A percentile compares a stretch with the other conserved stretches of the same genome.
phyloP scores from a whole-genome alignment of 2,113 vertebrate genomes.

The Cygnus atratus region DNA sequence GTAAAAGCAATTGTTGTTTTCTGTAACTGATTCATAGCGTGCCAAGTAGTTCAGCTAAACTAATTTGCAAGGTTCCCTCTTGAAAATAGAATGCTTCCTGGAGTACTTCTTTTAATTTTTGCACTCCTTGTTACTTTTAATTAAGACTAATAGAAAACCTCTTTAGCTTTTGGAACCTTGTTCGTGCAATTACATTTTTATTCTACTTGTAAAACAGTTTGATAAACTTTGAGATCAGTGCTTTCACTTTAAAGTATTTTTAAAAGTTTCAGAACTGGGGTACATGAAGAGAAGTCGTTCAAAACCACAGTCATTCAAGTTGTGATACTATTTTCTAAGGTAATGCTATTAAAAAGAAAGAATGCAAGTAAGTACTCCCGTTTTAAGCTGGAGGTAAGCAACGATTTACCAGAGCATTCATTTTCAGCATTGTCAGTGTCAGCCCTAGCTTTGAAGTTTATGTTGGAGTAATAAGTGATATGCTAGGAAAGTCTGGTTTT shows the following conservation, averaged over 20 bases:
- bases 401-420: not conserved
- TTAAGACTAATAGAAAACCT: not conserved
- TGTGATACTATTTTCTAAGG: not conserved
- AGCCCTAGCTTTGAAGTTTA: not conserved
- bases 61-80: conserved; percentile 12
- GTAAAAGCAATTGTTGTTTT: conserved; percentile 9
- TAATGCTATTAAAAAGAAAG: not conserved
- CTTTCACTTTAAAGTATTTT: not conserved
- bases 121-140: conserved; percentile 4
- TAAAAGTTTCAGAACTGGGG: not conserved
- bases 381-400: not conserved
- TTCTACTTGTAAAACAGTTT: not conserved
- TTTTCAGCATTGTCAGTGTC: not conserved
- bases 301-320: not conserved
- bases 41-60: conserved; percentile 33
- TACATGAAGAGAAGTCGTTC: not conserved
- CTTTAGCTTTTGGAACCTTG: not conserved
- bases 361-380: not conserved
- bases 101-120: conserved; percentile 23
- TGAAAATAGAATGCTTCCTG: conserved; percentile 36
- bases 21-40: not conserved
- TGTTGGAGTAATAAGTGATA: not conserved
- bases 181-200: not conserved
- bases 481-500: not conserved
- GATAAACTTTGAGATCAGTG: not conserved